A percentile compares a stretch with the other conserved stretches of the same genome.
Evolutionary conservation across 2,113 vertebrate genomes (phyloP).

Genomic region (Catagonus wagneri): DNA sequence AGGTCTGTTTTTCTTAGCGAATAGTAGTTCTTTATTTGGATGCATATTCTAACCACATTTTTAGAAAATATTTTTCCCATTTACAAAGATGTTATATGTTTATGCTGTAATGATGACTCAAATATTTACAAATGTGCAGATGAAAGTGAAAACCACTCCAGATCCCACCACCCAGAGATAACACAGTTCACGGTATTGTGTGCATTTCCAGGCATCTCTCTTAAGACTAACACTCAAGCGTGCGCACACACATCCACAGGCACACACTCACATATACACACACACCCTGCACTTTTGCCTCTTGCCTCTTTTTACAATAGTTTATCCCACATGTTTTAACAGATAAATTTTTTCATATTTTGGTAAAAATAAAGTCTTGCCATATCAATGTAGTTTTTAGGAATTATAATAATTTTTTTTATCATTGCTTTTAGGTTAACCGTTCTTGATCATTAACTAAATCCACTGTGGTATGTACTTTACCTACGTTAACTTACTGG

Average conservation of each 20-base stretch:
- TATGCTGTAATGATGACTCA: background rate
- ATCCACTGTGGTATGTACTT: background rate
- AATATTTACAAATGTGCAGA: background rate
- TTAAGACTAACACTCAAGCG: background rate
- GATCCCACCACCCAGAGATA: background rate
- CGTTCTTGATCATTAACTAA: background rate
- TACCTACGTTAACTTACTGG: background rate
- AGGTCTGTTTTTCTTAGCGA: background rate
- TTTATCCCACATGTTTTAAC: background rate
- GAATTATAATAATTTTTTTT: background rate
- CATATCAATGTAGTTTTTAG: background rate
- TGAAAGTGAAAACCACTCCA: background rate
- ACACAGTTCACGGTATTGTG: background rate
- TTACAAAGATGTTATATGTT: constrained; percentile 10
- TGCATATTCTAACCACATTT: background rate
- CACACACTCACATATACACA: too few species aligned
- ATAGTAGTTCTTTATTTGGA: background rate
- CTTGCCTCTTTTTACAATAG: background rate
- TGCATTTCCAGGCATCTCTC: background rate
- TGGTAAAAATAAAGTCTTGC: constrained; percentile 2
- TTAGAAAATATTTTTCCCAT: background rate
- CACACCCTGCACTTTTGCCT: background rate
- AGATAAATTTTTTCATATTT: background rate
- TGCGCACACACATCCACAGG: fast-evolving
- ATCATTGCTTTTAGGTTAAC: background rate